Percentiles rank a stretch among this genome's conserved stretches.
Evolutionary conservation across 2,888 invertebrate genomes (phyloP).

Genomic region (Andrena marginata): DNA sequence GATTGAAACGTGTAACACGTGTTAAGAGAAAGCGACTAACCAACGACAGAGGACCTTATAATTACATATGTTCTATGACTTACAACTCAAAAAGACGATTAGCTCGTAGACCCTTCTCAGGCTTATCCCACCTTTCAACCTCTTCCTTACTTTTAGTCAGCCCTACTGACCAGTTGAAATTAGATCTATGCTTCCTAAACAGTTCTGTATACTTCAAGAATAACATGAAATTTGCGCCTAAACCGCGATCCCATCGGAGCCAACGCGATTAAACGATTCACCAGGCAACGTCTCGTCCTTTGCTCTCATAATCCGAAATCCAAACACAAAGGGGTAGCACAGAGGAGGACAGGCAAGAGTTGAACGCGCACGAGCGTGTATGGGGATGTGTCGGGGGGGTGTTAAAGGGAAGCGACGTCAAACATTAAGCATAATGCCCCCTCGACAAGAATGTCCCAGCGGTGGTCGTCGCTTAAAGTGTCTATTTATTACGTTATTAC

Average conservation of each 20-base stretch:
- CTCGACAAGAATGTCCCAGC: slow-evolving; percentile 74
- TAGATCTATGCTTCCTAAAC: neutral
- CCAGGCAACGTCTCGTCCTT: slow-evolving; percentile 31
- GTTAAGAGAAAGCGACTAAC: too few relatives aligned
- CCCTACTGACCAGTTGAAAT: neutral
- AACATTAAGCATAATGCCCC: slow-evolving; percentile 79
- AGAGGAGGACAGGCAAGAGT: slow-evolving; percentile 25
- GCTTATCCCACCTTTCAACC: too few relatives aligned
- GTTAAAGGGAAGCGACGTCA: slow-evolving; percentile 76
- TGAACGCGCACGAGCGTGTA: slow-evolving; percentile 38
- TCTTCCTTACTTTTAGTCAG: too few relatives aligned
- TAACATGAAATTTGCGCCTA: neutral
- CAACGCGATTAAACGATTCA: slow-evolving; percentile 50
- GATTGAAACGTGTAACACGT: too few relatives aligned
- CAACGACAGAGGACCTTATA: too few relatives aligned
- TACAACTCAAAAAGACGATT: too few relatives aligned
- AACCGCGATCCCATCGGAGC: slow-evolving; percentile 9
- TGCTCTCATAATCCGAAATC: slow-evolving; percentile 45
- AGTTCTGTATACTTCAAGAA: neutral
- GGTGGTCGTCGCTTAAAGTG: slow-evolving; percentile 78
- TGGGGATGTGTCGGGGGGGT: slow-evolving; percentile 32
- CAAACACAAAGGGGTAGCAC: slow-evolving; percentile 50
- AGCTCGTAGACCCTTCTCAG: too few relatives aligned
- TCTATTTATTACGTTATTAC: slow-evolving; percentile 83
- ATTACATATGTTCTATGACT: too few relatives aligned